Conservation (phyloP, 2,797 vertebrate species). For the Dryobates pubescens region DNA sequence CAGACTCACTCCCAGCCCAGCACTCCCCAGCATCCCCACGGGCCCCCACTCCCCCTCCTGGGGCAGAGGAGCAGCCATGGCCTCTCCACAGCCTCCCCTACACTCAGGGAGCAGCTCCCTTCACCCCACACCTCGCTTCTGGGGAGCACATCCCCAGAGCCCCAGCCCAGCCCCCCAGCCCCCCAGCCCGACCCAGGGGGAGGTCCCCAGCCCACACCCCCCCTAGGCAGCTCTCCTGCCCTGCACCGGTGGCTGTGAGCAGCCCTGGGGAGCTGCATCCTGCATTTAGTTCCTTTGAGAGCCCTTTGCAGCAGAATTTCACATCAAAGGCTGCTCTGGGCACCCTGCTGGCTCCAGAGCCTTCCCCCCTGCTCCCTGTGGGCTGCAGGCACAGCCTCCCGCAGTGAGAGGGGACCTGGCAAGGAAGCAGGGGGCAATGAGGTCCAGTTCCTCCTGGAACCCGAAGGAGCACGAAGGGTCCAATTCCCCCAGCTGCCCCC, state of each 20-base stretch:
- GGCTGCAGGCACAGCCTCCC: neutral
- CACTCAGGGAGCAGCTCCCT: neutral
- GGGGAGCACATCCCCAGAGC: rapidly evolving
- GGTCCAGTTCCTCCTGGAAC: too few relatives aligned
- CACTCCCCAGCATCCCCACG: rapidly evolving
- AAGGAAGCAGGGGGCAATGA: neutral
- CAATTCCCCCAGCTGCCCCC: neutral
- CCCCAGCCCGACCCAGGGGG: neutral
- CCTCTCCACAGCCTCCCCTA: neutral
- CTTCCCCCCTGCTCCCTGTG: neutral
- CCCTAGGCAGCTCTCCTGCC: neutral
- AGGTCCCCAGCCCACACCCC: neutral
- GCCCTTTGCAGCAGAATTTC: neutral
- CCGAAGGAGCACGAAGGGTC: neutral
- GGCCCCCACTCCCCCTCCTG: too few relatives aligned
- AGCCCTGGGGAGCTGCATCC: neutral
- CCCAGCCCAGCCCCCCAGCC: neutral
- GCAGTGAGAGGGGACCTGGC: neutral
- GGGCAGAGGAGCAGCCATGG: rapidly evolving
- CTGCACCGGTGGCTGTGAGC: neutral
- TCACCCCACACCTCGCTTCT: neutral
- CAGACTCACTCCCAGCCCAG: neutral
- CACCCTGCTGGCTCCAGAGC: rapidly evolving
- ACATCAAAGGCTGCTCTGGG: neutral
- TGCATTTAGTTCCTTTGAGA: neutral